phyloP scores from a whole-genome alignment of 2,113 vertebrate species.

The Aphyosemion australe region DNA sequence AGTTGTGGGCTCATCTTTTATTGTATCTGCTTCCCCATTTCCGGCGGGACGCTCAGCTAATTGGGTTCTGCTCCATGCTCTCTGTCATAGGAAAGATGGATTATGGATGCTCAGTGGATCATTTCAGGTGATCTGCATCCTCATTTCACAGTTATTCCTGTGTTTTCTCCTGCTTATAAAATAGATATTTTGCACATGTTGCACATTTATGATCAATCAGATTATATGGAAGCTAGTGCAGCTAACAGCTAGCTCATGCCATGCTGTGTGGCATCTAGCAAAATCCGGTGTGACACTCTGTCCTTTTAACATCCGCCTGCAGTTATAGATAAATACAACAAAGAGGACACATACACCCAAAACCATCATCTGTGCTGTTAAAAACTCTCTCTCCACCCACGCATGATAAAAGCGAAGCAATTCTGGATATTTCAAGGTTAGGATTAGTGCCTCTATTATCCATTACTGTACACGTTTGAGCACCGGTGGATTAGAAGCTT shows the following conservation, averaged over 20 bases:
- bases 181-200: background rate
- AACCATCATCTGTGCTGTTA: constrained; percentile 17
- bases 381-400: background rate
- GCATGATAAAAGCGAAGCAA: background rate
- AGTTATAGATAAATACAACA: constrained; percentile 26
- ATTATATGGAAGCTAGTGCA: constrained; percentile 8
- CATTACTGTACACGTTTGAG: background rate
- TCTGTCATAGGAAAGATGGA: constrained; percentile 59
- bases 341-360: constrained; percentile 31
- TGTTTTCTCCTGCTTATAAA: background rate
- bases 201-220: background rate
- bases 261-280: constrained; percentile 24
- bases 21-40: constrained; percentile 65
- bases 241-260: constrained; percentile 22
- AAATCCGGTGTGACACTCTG: constrained; percentile 20
- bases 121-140: constrained; percentile 33
- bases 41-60: constrained; percentile 65
- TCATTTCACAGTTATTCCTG: constrained; percentile 2
- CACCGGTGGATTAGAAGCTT: constrained; percentile 41
- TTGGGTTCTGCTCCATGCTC: constrained; percentile 64
- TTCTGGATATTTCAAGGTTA: constrained; percentile 25
- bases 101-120: constrained; percentile 53
- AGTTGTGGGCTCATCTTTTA: constrained; percentile 60
- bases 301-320: constrained; percentile 36
- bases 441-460: constrained; percentile 60